Base-by-base conservation (phyloP, 2,888 invertebrate genomes). In the Rhogogaster chlorosoma region DNA sequence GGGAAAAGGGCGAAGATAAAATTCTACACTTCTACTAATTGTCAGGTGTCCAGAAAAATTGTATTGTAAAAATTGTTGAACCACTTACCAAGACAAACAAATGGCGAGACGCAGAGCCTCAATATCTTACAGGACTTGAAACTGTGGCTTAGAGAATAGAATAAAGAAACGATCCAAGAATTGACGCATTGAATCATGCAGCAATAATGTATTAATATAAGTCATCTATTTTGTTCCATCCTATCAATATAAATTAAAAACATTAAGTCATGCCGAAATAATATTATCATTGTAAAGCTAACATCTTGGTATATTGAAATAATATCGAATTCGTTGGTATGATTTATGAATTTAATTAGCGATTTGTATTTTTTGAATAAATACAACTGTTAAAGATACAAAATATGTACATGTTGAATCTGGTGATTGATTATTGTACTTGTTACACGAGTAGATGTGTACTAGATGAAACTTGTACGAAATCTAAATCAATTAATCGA, bases 1-100 rank as follows among this genome's bases (percentile, higher is more conserved):
- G 91, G 94, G 94, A 84, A 94, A 94, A 87, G 94, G 94, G 53
- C 91, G 94, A 85, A 93, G 94, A 89, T 94, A 90, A 93, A 89
- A 42, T 42, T 70, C 10, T 36, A 32, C 29, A 18, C 38, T 45
- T 45, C 45, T 64, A 45, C 15, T 45, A 45, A 71, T 78, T 29
- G 38, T 45, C 6, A 7, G 12, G 26, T 77, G 7, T 84, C 29
- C 1, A 61, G 18, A 45, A n/a, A 53, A 10, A 73, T 64, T 64
- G n/a, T n/a, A n/a, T n/a, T n/a, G n/a, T n/a, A n/a, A n/a, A n/a
- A n/a, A n/a, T n/a, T n/a, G n/a, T n/a, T n/a, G 29, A 67, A 15
- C 15, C 10, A 67, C 6, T 67, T 32, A 29, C 67, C 15, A 71
- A 71, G n/a, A 71, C 18, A 75, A 49, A 75, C 29, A 10, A 22